Evolutionary conservation across 2,113 vertebrate species (phyloP).

Genomic region (Grallaria varia): DNA sequence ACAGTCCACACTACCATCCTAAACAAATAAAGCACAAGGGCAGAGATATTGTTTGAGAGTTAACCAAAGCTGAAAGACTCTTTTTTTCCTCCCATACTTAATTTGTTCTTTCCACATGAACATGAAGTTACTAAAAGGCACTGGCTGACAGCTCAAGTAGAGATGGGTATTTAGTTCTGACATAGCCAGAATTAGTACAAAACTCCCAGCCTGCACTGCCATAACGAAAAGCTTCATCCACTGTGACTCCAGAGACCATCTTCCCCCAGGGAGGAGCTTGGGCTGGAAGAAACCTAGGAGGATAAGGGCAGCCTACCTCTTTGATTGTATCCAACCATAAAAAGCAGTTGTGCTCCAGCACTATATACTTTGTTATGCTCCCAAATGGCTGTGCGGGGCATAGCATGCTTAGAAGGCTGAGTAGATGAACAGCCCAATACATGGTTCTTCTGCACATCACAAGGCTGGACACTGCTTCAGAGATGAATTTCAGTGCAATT

Average conservation of each 20-base stretch:
- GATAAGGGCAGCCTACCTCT: background rate
- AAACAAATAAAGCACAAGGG: conserved; percentile 45
- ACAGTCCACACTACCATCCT: background rate
- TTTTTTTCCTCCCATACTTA: background rate
- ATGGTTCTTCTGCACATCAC: background rate
- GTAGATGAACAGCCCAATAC: background rate
- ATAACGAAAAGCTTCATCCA: background rate
- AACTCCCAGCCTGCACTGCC: background rate
- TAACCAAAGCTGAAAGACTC: background rate
- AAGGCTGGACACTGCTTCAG: background rate
- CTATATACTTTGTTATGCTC: background rate
- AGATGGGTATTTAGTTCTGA: conserved; percentile 10
- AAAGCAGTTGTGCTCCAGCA: background rate
- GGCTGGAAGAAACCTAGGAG: background rate
- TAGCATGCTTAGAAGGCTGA: background rate
- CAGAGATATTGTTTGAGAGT: conserved; percentile 28
- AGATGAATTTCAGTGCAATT: background rate
- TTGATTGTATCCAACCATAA: background rate
- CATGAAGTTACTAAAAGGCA: conserved; percentile 1
- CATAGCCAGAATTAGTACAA: background rate
- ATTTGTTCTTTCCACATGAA: conserved; percentile 15
- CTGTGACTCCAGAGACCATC: background rate
- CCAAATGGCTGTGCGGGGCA: background rate
- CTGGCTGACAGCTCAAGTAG: conserved; percentile 4
- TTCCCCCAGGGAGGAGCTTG: background rate